Evolutionary conservation across 64 coral and sea anemone genomes (phyloP), one percentile per base, ranked within the genome.

Genomic region (Montipora efflorescens): DNA sequence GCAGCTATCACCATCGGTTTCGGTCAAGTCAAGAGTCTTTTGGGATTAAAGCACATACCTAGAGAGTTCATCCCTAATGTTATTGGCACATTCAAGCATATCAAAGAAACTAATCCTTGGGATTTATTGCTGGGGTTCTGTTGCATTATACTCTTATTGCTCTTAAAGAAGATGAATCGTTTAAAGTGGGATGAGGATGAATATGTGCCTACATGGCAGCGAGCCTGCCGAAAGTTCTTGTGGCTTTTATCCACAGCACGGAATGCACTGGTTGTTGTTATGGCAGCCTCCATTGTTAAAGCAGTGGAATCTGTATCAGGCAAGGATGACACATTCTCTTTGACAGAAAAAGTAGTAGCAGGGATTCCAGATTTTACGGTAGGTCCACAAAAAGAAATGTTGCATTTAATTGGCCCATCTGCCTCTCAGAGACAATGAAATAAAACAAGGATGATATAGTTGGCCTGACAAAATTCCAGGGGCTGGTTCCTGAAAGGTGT

Each of bases 1-100:
- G 98, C 98, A 87, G 95, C 98, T 7, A 96, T 99, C 49, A 92
- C 85, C 12, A 99, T 99, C 68, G 98, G 71, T 52, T 88, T 84
- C 71, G 86, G 95, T 59, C 98, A 99, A 79, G 84, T 99, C 14
- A 96, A 96, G 82, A 91, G 80, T 8, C 13, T 99, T 48, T 87
- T 99, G 21, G 98, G 98, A 48, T 92, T 99, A 55, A 19, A 91
- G 2, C 16, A 92, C 25, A 90, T 94, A 57, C 78, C 91, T 52
- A 87, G 92, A 76, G 74, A 84, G 4, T 99, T 99, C 59, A 61
- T 90, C 77, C 8, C 51, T 15, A 94, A 90, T 79, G 73, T 99
- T 13, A 79, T 96, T 49, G 90, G 88, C 5, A 96, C 92, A 47
- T 99, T 99, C 67, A 82, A 83, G 36, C 28, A 93, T n/a, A 99